Evolutionary conservation across 2,113 vertebrate genomes (phyloP).

Genomic region (Amphiprion percula): DNA sequence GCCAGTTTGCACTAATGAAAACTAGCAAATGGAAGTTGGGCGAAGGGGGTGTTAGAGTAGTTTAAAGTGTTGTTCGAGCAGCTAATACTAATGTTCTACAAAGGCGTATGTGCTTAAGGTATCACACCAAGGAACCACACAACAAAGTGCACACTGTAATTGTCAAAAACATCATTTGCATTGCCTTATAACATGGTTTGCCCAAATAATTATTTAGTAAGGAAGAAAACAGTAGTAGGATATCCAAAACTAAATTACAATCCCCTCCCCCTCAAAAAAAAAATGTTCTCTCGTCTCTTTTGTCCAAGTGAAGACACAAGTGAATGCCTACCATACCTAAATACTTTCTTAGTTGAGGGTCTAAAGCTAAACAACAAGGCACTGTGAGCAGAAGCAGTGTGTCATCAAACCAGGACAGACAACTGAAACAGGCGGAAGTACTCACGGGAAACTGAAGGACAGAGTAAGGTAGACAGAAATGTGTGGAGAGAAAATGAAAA

Average conservation of each 20-base stretch:
- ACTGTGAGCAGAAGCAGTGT: background rate
- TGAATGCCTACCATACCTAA: background rate
- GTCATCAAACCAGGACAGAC: slow-evolving; percentile 46
- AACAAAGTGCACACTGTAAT: slow-evolving; percentile 5
- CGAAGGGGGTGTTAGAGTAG: background rate
- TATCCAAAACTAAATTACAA: background rate
- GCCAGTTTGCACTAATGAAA: slow-evolving; percentile 7
- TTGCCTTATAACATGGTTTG: background rate
- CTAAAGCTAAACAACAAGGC: background rate
- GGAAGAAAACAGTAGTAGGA: background rate
- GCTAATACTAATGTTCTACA: slow-evolving; percentile 7
- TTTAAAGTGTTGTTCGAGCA: background rate
- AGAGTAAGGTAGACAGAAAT: slow-evolving; percentile 66
- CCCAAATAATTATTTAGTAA: background rate
- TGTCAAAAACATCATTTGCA: background rate
- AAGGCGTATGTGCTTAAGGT: slow-evolving; percentile 3
- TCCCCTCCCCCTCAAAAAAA: too few species aligned
- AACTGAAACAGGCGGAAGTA: slow-evolving; percentile 55
- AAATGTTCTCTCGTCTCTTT: background rate
- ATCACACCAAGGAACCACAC: slow-evolving; percentile 3
- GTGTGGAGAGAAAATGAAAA: slow-evolving; percentile 73
- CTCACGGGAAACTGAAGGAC: slow-evolving; percentile 85
- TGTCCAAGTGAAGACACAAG: slow-evolving; percentile 4
- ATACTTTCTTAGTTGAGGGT: background rate
- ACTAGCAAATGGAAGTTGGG: slow-evolving; percentile 13